phyloP scores from a whole-genome alignment of 1,140 invertebrate species.

The Drosophila biarmipes region DNA sequence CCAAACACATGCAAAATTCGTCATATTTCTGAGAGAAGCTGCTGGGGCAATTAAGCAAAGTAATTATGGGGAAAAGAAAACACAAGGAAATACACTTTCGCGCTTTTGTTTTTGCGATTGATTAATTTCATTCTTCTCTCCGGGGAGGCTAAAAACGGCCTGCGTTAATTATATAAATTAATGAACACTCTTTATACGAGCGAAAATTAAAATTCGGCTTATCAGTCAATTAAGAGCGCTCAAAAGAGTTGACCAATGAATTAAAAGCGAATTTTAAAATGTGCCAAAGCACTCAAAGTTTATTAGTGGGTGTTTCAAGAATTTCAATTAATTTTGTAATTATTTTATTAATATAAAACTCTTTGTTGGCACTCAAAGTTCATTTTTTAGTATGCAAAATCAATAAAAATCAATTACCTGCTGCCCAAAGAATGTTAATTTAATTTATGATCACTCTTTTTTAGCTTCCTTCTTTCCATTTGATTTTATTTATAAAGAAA shows the following conservation, averaged over 20 bases:
- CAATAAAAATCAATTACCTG: neutral
- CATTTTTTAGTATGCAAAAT: neutral
- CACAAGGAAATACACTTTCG: constrained; percentile 69
- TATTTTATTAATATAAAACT: no score
- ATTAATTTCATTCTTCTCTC: constrained; percentile 62
- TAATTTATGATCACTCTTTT: neutral
- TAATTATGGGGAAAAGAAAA: constrained; percentile 50
- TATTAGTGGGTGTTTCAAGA: neutral
- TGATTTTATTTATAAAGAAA: no score
- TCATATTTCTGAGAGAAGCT: constrained; percentile 24
- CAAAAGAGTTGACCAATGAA: neutral
- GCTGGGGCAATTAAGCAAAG: constrained; percentile 62
- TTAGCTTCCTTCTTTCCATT: no score
- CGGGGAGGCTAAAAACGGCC: constrained; percentile 30
- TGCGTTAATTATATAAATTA: constrained; percentile 39
- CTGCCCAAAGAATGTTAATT: neutral
- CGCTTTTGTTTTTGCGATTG: constrained; percentile 64
- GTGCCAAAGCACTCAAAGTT: neutral
- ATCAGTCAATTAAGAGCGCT: constrained; percentile 5
- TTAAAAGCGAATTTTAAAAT: neutral
- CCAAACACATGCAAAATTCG: constrained; percentile 52
- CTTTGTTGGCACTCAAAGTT: no score
- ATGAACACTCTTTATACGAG: constrained; percentile 12
- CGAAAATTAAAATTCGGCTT: constrained; percentile 20
- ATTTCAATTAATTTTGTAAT: neutral